Conservation (phyloP, 2,797 vertebrate species). For the Nannoperca australis region DNA sequence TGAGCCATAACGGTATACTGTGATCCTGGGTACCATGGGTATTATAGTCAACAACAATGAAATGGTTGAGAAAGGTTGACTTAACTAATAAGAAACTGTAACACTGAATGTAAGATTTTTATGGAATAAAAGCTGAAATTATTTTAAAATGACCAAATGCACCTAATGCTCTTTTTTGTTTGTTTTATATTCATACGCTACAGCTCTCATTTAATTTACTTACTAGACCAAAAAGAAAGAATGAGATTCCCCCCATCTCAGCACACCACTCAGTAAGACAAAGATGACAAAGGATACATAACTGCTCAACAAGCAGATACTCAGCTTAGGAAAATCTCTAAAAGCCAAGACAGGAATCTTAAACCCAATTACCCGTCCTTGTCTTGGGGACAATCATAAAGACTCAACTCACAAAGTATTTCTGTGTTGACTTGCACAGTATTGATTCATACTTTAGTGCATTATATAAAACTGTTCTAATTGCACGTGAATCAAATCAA, state of each 20-base stretch:
- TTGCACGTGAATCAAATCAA: constrained; percentile 92
- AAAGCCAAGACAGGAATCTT: constrained; percentile 56
- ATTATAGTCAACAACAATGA: neutral
- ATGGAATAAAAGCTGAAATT: too few species aligned
- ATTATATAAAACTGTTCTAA: constrained; percentile 92
- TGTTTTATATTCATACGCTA: neutral
- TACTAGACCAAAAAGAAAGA: constrained; percentile 9
- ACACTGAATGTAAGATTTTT: neutral
- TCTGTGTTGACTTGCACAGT: constrained; percentile 75
- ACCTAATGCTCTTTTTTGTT: neutral
- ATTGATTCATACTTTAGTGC: constrained; percentile 86
- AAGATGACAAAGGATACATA: constrained; percentile 36
- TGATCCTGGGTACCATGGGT: constrained; percentile 7
- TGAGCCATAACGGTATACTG: neutral
- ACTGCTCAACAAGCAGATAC: constrained; percentile 52
- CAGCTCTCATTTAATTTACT: constrained; percentile 2
- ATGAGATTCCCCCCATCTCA: constrained; percentile 14
- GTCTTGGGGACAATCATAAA: constrained; percentile 78
- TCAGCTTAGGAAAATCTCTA: constrained; percentile 47
- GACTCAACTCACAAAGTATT: constrained; percentile 70
- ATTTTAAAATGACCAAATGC: neutral
- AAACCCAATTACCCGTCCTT: constrained; percentile 74
- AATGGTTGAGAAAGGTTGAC: neutral
- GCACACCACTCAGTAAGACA: constrained; percentile 30
- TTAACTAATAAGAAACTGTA: neutral